Evolutionary conservation across 2,113 vertebrate genomes (phyloP).

Genomic region (Ctenodactylus gundi): DNA sequence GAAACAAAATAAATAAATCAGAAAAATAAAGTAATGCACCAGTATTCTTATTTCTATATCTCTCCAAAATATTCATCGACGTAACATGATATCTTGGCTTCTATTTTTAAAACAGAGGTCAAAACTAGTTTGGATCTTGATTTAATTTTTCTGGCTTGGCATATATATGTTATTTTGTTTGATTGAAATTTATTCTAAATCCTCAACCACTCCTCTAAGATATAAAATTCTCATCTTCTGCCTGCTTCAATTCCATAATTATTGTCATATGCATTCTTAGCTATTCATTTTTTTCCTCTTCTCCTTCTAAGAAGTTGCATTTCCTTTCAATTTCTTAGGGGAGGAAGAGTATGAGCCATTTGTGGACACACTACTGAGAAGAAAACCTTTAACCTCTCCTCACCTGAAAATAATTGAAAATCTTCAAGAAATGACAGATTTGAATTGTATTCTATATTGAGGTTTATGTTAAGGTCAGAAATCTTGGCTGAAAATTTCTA

Average conservation of each 20-base stretch:
- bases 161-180: no score
- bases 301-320: conserved; percentile 22
- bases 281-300: not conserved
- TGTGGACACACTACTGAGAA: conserved; percentile 33
- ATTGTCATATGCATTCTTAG: not conserved
- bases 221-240: not conserved
- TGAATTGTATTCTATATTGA: conserved; percentile 77
- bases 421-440: conserved; percentile 79
- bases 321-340: not conserved
- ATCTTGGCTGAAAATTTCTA: conserved; percentile 59
- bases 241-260: not conserved
- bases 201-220: not conserved
- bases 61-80: not conserved
- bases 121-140: not conserved
- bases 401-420: conserved; percentile 78
- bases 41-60: not conserved
- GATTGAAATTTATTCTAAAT: not conserved
- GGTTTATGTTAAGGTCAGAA: conserved; percentile 76
- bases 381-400: conserved; percentile 72
- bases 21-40: not conserved
- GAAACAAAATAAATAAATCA: not conserved
- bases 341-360: conserved; percentile 51
- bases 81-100: not conserved
- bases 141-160: not conserved
- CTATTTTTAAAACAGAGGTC: not conserved